Conservation (phyloP, 1,140 invertebrate genomes). For the Octopus bimaculoides region DNA sequence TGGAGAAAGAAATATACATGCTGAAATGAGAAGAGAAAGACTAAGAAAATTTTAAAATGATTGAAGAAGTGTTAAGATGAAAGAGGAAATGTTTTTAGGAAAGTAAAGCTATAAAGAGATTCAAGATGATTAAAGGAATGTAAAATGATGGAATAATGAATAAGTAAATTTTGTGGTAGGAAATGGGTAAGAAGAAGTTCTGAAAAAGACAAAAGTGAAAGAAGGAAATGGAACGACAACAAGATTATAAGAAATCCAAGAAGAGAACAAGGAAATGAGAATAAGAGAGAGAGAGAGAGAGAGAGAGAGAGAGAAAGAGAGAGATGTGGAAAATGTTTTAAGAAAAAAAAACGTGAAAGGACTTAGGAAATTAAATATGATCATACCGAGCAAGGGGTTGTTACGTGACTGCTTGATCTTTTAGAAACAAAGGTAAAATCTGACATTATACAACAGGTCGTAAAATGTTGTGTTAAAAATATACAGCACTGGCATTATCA, state of each 20-base stretch:
- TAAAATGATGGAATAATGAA: not conserved
- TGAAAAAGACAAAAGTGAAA: not conserved
- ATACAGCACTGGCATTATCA: too few species aligned
- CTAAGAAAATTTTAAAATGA: not conserved
- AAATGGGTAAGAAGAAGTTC: not conserved
- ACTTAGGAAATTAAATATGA: too few species aligned
- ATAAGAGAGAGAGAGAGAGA: not conserved
- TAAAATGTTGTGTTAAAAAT: too few species aligned
- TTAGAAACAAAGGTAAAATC: too few species aligned
- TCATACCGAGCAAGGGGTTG: too few species aligned
- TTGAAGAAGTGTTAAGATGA: not conserved
- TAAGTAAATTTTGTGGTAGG: not conserved
- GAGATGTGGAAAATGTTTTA: not conserved
- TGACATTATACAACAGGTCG: too few species aligned
- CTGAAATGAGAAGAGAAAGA: conserved; percentile 8
- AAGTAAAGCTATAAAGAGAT: not conserved
- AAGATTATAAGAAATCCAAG: not conserved
- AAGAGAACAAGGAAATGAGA: not conserved
- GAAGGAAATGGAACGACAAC: not conserved
- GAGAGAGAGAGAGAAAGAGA: not conserved
- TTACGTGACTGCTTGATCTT: too few species aligned
- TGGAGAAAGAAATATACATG: not conserved
- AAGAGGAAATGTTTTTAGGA: not conserved
- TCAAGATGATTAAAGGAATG: not conserved
- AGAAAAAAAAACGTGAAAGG: not conserved